phyloP scores from a whole-genome alignment of 2,888 invertebrate species.

The Ornithoptera alexandrae region DNA sequence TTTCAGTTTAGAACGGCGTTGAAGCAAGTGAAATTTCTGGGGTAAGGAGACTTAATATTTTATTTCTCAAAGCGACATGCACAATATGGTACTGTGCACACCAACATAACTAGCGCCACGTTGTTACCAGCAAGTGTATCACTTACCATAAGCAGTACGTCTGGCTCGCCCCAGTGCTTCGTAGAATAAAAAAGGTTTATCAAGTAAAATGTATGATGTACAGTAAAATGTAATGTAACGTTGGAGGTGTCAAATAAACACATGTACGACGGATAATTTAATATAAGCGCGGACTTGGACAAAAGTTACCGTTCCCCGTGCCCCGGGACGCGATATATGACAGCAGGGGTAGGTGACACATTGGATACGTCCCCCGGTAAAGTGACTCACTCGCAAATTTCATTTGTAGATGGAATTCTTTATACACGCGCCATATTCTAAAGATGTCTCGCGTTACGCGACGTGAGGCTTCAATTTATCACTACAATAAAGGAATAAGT shows the following conservation, averaged over 20 bases:
- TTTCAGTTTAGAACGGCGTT: no score
- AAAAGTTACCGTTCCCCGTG: constrained; percentile 16
- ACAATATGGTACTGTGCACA: no score
- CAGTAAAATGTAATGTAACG: background rate
- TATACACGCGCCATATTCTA: constrained; percentile 24
- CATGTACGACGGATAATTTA: constrained; percentile 14
- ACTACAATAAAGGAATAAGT: constrained; percentile 6
- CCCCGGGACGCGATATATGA: constrained; percentile 15
- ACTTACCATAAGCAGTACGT: no score
- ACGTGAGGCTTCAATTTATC: constrained; percentile 28
- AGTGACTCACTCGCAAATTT: constrained; percentile 29
- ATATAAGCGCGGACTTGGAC: constrained; percentile 19
- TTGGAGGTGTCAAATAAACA: background rate
- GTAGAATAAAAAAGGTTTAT: no score
- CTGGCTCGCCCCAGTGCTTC: no score
- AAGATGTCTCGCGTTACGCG: constrained; percentile 29
- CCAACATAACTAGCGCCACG: no score
- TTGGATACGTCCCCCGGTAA: constrained; percentile 25
- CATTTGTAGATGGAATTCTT: constrained; percentile 29
- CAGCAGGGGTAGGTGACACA: constrained; percentile 21
- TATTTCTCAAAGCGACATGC: no score
- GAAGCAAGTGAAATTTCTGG: no score
- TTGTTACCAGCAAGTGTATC: no score
- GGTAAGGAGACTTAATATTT: no score
- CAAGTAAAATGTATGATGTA: background rate